Base-by-base conservation (phyloP, 2,113 vertebrate species). In the human (Homo sapiens) region DNA sequence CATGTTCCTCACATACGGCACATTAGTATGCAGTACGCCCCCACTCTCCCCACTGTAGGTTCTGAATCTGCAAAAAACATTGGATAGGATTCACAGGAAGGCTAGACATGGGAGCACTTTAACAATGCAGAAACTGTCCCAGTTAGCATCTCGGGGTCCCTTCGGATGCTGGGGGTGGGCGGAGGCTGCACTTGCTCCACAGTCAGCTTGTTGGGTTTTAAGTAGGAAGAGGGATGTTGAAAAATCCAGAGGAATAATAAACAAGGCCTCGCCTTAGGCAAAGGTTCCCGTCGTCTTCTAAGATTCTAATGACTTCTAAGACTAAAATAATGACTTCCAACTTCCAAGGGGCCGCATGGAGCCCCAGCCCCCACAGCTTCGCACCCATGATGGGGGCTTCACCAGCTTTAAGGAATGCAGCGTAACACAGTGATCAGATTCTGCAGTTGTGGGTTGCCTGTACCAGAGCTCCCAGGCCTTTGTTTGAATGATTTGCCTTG, bases 11-110 rank as follows among this genome's bases (percentile, higher is more conserved):
- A 86, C 93, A 86, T 48, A 38, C 7, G 93, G 95, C 89, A 73
- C 55, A 82, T 97, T 90, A 68, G 89, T 59, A 55, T 90, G 85
- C 93, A 68, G 89, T 8, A n/a, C 17, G 0, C 72, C 93, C 45
- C 81, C 66, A 0, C 40, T 43, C 64, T 61, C 82, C 40, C 85
- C 50, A 16, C 50, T 35, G 3, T n/a, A 72, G 68, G 17, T 20
- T 96, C 91, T 89, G 83, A 87, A 91, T 75, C 30, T 86, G 76
- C 32, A n/a, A 17, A 30, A 10, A 22, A 4, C 75, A 64, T 12
- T 59, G 45, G 82, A 68, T 79, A 40, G 64, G n/a, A 86, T 48
- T 48, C 73, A 75, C 48, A 93, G 92, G 52, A 76, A 90, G 57
- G 66, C 88, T 96, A 76, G 79, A 57, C 66, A 3, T 3, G 59